phyloP scores from a whole-genome alignment of 2,797 vertebrate species.

The Acrocephalus scirpaceus region DNA sequence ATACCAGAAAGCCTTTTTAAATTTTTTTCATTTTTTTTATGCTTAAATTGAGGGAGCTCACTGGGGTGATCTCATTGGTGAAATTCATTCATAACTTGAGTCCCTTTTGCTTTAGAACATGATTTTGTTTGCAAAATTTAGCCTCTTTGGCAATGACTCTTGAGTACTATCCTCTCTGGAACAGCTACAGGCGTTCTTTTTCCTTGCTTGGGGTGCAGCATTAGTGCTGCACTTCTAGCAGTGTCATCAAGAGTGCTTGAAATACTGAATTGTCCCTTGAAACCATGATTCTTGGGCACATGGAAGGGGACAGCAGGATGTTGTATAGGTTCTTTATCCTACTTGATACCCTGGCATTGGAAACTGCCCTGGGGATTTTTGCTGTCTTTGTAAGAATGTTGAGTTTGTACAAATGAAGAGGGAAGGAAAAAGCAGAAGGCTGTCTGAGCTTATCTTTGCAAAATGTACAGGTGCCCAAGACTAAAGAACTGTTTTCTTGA shows the following conservation, averaged over 20 bases:
- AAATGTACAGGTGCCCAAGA: neutral
- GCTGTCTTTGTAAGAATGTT: neutral
- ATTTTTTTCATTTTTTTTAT: neutral
- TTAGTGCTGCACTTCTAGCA: neutral
- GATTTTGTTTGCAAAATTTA: neutral
- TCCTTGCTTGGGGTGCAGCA: neutral
- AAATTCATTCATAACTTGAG: neutral
- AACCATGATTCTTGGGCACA: neutral
- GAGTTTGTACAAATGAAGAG: neutral
- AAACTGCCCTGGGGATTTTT: neutral
- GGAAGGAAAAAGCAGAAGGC: neutral
- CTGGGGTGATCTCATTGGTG: neutral
- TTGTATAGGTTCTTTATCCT: neutral
- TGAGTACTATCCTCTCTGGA: neutral
- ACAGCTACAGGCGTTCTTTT: neutral
- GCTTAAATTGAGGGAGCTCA: neutral
- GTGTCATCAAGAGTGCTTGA: neutral
- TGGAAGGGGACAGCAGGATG: neutral
- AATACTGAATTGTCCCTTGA: neutral
- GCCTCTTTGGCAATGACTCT: neutral
- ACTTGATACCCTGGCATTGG: rapidly evolving
- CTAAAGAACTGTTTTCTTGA: neutral
- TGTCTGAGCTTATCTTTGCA: neutral
- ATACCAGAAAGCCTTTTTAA: neutral
- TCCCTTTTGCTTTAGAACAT: neutral